Evolutionary conservation across 2,888 invertebrate species (phyloP), one percentile per base, ranked within the genome.

Genomic region (Mythimna vitellina): DNA sequence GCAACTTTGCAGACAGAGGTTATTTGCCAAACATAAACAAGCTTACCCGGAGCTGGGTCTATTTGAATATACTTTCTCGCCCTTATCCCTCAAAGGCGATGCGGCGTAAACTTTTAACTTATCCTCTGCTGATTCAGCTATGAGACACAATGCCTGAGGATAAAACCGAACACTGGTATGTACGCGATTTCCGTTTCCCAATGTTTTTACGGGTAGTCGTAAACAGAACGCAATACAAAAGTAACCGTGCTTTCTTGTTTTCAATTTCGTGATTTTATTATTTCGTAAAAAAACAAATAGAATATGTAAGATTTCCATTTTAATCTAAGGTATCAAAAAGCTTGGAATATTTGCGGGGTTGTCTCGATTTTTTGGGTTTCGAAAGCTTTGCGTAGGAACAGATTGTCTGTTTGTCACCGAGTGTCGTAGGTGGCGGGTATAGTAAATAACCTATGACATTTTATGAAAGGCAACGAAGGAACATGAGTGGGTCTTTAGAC

Each of bases 61-160:
- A 69, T 81, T 81, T 78, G 70, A 61, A 75, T 70, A 70, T 58
- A 67, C 56, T 71, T 58, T 42, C 65, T 38, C 38, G 32, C 56
- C 42, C 53, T 65, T 65, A 72, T 38, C 38, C 71, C 58, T 65
- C 62, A 65, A 78, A 66, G 61, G 57, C 25, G 42, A 67, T 70
- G 69, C 62, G 66, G 58, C 51, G 32, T 72, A 65, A 80, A 57
- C 58, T 65, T 38, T 56, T 29, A 58, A 66, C 29, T 81, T 78
- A 78, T 81, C 78, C 73, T 56, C 71, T 60, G 29, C 65, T 75
- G 81, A 81, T 70, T 71, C 65, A 25, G 60, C 56, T 61, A 69
- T 46, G n/a, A 60, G 49, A 42, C 54, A 78, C 58, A 60, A 53
- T 8, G 71, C 70, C 57, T 46, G 64, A 61, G 61, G 69, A 81